phyloP scores from a whole-genome alignment of 2,888 invertebrate species.

The Operophtera brumata region DNA sequence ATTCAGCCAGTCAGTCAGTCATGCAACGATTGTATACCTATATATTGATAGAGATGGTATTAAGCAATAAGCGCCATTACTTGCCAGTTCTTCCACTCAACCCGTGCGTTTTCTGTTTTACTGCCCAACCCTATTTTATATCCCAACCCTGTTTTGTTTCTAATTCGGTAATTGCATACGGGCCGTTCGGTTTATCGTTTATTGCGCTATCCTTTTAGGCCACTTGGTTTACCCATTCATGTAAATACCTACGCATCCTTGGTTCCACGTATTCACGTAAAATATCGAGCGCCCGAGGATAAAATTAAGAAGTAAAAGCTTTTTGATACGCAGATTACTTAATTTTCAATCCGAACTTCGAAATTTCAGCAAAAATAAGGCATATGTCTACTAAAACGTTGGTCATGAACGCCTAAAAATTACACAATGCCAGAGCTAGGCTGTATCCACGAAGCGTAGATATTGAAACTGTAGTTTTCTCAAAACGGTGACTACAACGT shows the following conservation, averaged over 20 bases:
- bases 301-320: slow-evolving; percentile 10
- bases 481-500: no score
- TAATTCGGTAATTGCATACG: slow-evolving; percentile 26
- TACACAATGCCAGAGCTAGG: no score
- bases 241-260: not conserved
- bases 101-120: slow-evolving; percentile 6
- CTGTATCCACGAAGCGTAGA: no score
- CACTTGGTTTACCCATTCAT: slow-evolving; percentile 4
- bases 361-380: not conserved
- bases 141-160: slow-evolving; percentile 24
- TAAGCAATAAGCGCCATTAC: slow-evolving; percentile 8
- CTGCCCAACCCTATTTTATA: slow-evolving; percentile 17
- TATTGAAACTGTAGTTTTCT: no score
- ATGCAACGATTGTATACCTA: slow-evolving; percentile 2
- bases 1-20: no score
- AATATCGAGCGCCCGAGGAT: not conserved
- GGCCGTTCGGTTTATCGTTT: slow-evolving; percentile 23
- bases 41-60: no score
- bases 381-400: not conserved
- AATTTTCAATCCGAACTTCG: slow-evolving; percentile 5
- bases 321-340: slow-evolving; percentile 9
- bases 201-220: slow-evolving; percentile 26
- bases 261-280: not conserved
- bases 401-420: no score
- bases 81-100: slow-evolving; percentile 10